These are phyloP conservation scores for Gortyna flavago DNA, from an alignment of 2,888 invertebrate species.

Conservation along the genomic window DNA sequence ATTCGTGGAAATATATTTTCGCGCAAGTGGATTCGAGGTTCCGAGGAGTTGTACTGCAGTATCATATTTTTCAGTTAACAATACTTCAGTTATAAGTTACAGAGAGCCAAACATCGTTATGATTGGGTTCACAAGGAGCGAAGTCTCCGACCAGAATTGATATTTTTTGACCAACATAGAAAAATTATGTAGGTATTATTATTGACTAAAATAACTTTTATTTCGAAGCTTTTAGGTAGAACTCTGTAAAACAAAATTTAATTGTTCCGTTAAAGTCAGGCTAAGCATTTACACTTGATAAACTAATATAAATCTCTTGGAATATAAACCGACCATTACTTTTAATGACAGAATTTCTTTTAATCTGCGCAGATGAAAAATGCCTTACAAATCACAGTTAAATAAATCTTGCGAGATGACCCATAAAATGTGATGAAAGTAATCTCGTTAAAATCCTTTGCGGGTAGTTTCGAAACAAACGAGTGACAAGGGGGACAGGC, in stretches of 20 bases:
- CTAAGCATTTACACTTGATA: conserved; percentile 70
- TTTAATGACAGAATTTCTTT: conserved; percentile 85
- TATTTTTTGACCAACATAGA: neutral
- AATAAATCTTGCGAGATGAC: conserved; percentile 86
- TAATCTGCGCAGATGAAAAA: conserved; percentile 82
- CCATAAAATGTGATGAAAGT: conserved; percentile 85
- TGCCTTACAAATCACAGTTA: conserved; percentile 83
- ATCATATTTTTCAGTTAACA: neutral
- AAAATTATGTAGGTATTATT: neutral
- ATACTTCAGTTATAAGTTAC: too few species aligned
- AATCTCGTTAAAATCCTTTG: conserved; percentile 87
- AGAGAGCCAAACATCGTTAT: neutral
- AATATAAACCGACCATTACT: conserved; percentile 81
- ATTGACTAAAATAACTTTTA: conserved; percentile 7
- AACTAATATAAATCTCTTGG: conserved; percentile 77
- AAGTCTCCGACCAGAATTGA: neutral
- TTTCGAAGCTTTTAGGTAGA: neutral
- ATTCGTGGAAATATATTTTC: too few species aligned
- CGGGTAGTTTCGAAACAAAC: conserved; percentile 84
- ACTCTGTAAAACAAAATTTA: conserved; percentile 63
- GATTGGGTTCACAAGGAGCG: neutral
- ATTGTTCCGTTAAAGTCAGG: conserved; percentile 62
- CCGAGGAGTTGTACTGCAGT: neutral
- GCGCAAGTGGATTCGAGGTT: too few species aligned
- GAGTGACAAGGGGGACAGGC: conserved; percentile 55